Evolutionary conservation across 92 coral and sea anemone species (phyloP).

Genomic region (Hydrozoanthus gracilis): DNA sequence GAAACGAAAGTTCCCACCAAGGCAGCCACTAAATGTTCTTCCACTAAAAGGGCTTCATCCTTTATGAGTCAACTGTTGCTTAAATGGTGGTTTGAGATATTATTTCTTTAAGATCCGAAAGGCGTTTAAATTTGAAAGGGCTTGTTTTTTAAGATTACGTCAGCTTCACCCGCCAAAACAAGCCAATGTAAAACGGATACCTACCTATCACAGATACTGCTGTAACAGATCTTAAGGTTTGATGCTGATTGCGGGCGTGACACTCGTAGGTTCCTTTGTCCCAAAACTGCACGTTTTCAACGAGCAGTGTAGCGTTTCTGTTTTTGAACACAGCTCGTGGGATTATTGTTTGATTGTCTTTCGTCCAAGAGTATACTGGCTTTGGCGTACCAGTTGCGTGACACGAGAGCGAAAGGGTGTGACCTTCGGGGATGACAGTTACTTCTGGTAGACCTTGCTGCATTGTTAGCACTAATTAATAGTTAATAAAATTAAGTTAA

Average conservation of each 20-base stretch:
- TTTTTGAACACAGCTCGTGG: neutral
- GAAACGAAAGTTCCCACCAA: no score
- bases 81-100: no score
- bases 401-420: neutral
- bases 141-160: neutral
- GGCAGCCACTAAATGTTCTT: no score
- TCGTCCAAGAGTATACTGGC: slow-evolving; percentile 22
- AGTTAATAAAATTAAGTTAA: neutral
- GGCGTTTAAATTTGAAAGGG: no score
- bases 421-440: neutral
- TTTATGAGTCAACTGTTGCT: no score
- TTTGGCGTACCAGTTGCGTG: slow-evolving; percentile 14
- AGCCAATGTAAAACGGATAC: neutral
- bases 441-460: neutral
- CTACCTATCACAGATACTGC: neutral
- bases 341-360: neutral
- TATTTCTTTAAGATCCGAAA: neutral
- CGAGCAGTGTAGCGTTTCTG: neutral
- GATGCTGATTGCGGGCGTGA: neutral
- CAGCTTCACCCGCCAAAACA: neutral
- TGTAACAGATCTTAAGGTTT: neutral
- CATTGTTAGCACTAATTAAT: neutral
- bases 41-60: no score
- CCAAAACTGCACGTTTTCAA: neutral
- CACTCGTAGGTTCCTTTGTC: slow-evolving; percentile 13